Evolutionary conservation across 37 sponge, comb jelly and placozoan genomes (phyloP).

Genomic region (Oscarella lobularis): DNA sequence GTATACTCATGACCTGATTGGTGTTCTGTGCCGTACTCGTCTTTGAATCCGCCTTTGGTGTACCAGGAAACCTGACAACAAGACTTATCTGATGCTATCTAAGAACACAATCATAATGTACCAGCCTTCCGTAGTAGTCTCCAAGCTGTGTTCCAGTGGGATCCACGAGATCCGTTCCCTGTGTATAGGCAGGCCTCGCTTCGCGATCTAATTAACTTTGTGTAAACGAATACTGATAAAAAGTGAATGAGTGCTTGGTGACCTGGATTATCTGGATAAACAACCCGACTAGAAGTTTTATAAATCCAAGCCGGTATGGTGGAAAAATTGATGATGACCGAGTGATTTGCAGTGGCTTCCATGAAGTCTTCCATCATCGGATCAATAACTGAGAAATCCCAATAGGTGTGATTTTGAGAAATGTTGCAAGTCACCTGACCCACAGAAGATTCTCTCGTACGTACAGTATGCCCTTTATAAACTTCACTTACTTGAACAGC

Average conservation of each 20-base stretch:
- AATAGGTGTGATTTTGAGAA: background rate
- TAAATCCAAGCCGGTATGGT: slow-evolving; percentile 7
- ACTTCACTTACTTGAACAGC: background rate
- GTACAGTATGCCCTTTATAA: background rate
- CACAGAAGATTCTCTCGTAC: background rate
- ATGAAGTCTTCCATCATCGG: slow-evolving; percentile 8
- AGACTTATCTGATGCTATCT: background rate
- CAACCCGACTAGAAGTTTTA: background rate
- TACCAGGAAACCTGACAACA: background rate
- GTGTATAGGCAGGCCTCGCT: background rate
- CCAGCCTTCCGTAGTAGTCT: slow-evolving; percentile 8
- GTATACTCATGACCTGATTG: background rate
- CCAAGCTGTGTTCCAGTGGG: slow-evolving; percentile 1
- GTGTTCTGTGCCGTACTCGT: slow-evolving; percentile 1
- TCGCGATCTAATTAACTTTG: background rate
- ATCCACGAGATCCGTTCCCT: slow-evolving; percentile 3
- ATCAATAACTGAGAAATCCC: slow-evolving; percentile 10
- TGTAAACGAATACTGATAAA: background rate
- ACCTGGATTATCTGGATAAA: slow-evolving; percentile 7
- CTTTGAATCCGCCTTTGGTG: slow-evolving; percentile 1
- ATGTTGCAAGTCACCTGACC: background rate
- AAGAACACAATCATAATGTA: background rate
- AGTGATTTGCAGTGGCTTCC: background rate
- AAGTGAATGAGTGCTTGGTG: background rate
- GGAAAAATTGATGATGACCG: slow-evolving; percentile 4